These are phyloP conservation scores for Drosophila cracens DNA, from an alignment of 2,888 invertebrate genomes.

Conservation along the genomic window DNA sequence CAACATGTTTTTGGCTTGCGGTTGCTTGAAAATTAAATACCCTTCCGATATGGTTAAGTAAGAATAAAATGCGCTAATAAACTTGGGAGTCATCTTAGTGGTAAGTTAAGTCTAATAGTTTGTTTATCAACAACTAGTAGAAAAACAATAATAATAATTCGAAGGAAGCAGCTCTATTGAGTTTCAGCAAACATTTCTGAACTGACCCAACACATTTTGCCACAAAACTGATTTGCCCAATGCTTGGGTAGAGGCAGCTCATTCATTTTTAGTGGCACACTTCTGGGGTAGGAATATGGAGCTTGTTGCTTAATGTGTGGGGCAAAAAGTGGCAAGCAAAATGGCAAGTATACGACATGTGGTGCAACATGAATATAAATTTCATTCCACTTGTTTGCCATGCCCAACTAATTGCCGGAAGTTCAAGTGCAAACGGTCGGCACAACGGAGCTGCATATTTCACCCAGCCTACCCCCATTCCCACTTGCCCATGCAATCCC, in stretches of 20 bases:
- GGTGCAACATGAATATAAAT: conserved; percentile 54
- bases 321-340: conserved; percentile 29
- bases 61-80: neutral
- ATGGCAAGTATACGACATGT: conserved; percentile 64
- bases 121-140: neutral
- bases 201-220: neutral
- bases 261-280: conserved; percentile 50
- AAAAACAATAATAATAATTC: neutral
- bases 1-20: no score
- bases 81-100: neutral
- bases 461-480: neutral
- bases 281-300: conserved; percentile 23
- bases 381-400: conserved; percentile 25
- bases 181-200: neutral
- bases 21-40: conserved; percentile 2
- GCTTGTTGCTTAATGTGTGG: conserved; percentile 19
- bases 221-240: neutral
- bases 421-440: conserved; percentile 51
- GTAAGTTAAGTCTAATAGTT: neutral
- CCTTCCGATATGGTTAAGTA: neutral
- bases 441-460: conserved; percentile 19
- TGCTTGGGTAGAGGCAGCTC: conserved; percentile 10
- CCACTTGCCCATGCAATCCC: neutral
- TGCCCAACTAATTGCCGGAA: conserved; percentile 69
- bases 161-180: neutral